Percentiles rank a stretch among this genome's conserved stretches.
These are phyloP conservation scores for Dendronephthya gigantea DNA, from an alignment of 64 coral and sea anemone genomes.

Conservation along the genomic window DNA sequence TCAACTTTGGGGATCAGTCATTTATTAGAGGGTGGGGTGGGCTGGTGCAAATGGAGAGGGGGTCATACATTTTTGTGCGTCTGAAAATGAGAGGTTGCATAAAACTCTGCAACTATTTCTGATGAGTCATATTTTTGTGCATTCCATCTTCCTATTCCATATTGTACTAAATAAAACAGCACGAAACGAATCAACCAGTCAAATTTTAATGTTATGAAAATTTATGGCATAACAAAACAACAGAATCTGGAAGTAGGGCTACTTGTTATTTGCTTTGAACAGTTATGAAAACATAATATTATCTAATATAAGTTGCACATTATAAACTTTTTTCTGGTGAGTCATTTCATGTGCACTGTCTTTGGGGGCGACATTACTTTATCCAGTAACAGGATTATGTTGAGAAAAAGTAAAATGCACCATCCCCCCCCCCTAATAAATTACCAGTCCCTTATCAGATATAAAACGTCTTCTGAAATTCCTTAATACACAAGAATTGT, in stretches of 20 bases:
- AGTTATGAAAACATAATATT: too few species aligned
- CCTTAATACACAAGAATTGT: too few species aligned
- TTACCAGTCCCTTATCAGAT: too few species aligned
- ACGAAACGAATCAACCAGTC: slow-evolving; percentile 31
- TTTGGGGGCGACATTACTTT: too few species aligned
- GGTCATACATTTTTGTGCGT: slow-evolving; percentile 16
- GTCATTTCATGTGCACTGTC: too few species aligned
- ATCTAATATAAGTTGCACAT: too few species aligned
- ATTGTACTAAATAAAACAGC: slow-evolving; percentile 26
- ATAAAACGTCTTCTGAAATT: too few species aligned
- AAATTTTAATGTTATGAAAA: slow-evolving; percentile 18
- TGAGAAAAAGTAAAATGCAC: too few species aligned
- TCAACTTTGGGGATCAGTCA: neutral
- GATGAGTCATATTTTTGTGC: slow-evolving; percentile 5
- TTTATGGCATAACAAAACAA: slow-evolving; percentile 44
- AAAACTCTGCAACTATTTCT: slow-evolving; percentile 15
- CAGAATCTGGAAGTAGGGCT: slow-evolving; percentile 23
- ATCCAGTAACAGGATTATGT: too few species aligned
- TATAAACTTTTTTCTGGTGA: too few species aligned
- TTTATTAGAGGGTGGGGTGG: neutral
- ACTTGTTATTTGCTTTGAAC: too few species aligned
- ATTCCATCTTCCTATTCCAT: slow-evolving; percentile 22
- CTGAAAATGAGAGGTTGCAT: slow-evolving; percentile 7
- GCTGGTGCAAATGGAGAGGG: neutral
- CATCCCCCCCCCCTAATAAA: too few species aligned